Evolutionary conservation across 2,113 vertebrate species (phyloP).

Genomic region (Fulmarus glacialis): DNA sequence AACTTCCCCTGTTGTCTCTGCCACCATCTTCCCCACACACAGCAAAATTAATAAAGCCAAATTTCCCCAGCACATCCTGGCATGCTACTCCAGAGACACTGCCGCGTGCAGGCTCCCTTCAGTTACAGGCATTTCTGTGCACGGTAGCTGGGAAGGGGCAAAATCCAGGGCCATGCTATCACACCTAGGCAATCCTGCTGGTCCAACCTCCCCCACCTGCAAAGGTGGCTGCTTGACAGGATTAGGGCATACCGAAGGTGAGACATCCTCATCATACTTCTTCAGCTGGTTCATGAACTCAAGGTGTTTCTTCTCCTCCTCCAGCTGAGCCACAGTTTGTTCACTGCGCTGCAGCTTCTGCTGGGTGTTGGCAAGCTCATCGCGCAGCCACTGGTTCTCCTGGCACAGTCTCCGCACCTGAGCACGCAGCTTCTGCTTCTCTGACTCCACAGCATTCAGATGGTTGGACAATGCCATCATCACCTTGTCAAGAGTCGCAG

Average conservation of each 20-base stretch:
- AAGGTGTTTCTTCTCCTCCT: conserved; percentile 98
- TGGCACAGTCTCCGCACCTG: conserved; percentile 96
- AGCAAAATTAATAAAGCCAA: not conserved
- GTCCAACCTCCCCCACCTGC: not conserved
- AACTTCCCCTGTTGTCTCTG: not conserved
- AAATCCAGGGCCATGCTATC: not conserved
- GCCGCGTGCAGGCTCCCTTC: not conserved
- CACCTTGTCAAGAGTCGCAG: conserved; percentile 77
- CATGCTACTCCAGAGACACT: not conserved
- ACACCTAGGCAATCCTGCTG: not conserved
- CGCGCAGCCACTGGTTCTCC: conserved; percentile 98
- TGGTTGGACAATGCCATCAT: conserved; percentile 98
- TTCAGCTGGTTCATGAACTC: conserved; percentile 98
- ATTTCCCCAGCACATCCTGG: not conserved
- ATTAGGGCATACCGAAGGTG: conserved; percentile 76
- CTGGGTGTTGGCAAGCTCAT: conserved; percentile 96
- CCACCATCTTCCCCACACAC: not conserved
- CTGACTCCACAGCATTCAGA: conserved; percentile 94
- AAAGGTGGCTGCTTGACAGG: not conserved
- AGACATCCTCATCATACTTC: conserved; percentile 95
- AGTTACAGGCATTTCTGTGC: not conserved
- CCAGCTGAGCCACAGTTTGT: conserved; percentile 94
- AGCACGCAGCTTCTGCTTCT: conserved; percentile 97
- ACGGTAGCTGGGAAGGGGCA: not conserved
- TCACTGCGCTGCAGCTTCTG: conserved; percentile 97